Evolutionary conservation across 2,797 vertebrate species (phyloP).

Genomic region (Pterois miles): DNA sequence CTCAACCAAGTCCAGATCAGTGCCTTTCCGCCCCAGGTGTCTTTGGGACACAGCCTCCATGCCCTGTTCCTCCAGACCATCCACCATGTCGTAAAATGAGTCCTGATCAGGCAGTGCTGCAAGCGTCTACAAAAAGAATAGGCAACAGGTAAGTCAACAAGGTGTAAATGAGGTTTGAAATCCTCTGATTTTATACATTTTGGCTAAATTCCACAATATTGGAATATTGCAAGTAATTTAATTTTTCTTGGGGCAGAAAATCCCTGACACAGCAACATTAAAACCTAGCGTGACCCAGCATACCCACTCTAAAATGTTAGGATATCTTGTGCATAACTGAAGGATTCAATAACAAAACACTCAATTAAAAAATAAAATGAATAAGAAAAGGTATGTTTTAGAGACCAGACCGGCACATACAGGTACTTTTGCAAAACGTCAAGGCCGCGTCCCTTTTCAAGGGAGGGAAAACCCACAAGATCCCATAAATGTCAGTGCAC

Average conservation of each 20-base stretch:
- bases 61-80: slow-evolving; percentile 93
- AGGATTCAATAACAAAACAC: not conserved
- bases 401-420: not conserved
- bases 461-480: not conserved
- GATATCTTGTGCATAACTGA: not conserved
- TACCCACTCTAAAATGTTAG: not conserved
- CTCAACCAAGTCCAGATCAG: slow-evolving; percentile 93
- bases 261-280: not conserved
- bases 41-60: slow-evolving; percentile 90
- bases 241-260: not conserved
- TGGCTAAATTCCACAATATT: not conserved
- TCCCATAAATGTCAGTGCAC: not conserved
- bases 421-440: not conserved
- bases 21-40: slow-evolving; percentile 91
- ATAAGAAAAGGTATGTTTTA: not conserved
- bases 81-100: slow-evolving; percentile 94
- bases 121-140: slow-evolving; percentile 82
- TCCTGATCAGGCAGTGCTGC: slow-evolving; percentile 94
- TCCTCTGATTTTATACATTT: not conserved
- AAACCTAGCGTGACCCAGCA: not conserved
- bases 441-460: not conserved
- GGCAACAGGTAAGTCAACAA: not conserved
- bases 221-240: not conserved
- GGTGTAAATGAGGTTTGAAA: not conserved
- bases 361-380: not conserved